These are phyloP conservation scores for Fistularia commersonii DNA, from an alignment of 2,797 vertebrate genomes.

Conservation along the genomic window DNA sequence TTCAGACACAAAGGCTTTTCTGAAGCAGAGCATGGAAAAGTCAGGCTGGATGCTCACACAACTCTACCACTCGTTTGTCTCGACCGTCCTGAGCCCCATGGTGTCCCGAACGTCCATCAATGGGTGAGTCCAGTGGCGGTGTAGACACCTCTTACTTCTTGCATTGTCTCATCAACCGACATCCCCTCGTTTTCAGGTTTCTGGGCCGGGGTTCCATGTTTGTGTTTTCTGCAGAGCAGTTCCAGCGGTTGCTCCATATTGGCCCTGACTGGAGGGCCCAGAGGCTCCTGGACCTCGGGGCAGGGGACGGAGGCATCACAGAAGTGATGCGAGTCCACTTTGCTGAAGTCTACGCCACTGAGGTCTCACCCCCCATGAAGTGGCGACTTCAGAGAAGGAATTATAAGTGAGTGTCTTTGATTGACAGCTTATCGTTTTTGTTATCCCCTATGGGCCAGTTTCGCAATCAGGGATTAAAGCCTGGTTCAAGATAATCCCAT, in stretches of 20 bases:
- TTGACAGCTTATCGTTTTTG: not conserved
- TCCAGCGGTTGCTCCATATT: slow-evolving; percentile 85
- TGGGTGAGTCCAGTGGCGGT: slow-evolving; percentile 78
- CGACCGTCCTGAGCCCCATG: slow-evolving; percentile 88
- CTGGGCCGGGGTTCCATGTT: slow-evolving; percentile 98
- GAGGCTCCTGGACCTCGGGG: slow-evolving; percentile 91
- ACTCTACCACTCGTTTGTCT: slow-evolving; percentile 94
- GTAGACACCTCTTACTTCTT: rapidly evolving
- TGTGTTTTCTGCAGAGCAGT: slow-evolving; percentile 92
- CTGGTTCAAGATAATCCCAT: too few relatives aligned
- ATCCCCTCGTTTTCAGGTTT: slow-evolving; percentile 71
- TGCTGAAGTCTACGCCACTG: slow-evolving; percentile 90
- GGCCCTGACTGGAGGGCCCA: slow-evolving; percentile 86
- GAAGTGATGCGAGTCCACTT: slow-evolving; percentile 93
- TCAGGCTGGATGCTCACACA: slow-evolving; percentile 95
- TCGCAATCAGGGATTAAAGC: too few relatives aligned
- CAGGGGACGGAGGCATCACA: slow-evolving; percentile 93
- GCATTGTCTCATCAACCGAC: not conserved
- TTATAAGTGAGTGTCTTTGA: slow-evolving; percentile 80
- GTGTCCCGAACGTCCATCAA: slow-evolving; percentile 98
- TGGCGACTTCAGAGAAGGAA: slow-evolving; percentile 96
- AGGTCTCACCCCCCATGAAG: slow-evolving; percentile 93
- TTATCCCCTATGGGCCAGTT: too few relatives aligned
- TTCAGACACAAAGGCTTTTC: slow-evolving; percentile 84
- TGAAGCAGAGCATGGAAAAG: slow-evolving; percentile 90